These are phyloP conservation scores for Philaethria dido DNA, from an alignment of 2,888 invertebrate genomes.

Conservation along the genomic window DNA sequence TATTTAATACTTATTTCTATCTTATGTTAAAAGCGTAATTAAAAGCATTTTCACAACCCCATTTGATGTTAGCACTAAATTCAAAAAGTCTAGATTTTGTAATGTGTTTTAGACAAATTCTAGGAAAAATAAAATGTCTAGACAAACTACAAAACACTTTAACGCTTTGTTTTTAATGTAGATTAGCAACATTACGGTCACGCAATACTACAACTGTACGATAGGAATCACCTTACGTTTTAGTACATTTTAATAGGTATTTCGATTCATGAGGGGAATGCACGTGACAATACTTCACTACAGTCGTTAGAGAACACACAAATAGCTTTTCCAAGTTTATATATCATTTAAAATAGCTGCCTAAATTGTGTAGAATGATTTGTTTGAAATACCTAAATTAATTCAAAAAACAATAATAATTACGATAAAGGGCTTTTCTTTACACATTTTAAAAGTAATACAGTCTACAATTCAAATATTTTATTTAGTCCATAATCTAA, in stretches of 20 bases:
- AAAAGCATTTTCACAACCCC: background rate
- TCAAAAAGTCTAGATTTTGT: constrained; percentile 12
- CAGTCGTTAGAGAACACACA: background rate
- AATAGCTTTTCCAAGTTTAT: background rate
- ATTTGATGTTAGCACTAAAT: background rate
- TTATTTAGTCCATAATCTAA: background rate
- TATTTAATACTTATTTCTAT: background rate
- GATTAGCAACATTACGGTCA: constrained; percentile 44
- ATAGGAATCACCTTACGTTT: constrained; percentile 42
- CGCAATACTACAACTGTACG: constrained; percentile 36
- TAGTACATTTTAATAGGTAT: constrained; percentile 44
- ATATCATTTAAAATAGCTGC: background rate
- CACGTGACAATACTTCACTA: constrained; percentile 30
- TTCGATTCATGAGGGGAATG: constrained; percentile 36
- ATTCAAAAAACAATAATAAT: background rate
- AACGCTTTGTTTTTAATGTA: constrained; percentile 38
- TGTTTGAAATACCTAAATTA: too few relatives aligned
- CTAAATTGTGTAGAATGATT: background rate
- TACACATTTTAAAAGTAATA: too few relatives aligned
- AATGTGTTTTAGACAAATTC: constrained; percentile 21
- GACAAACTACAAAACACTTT: constrained; percentile 38
- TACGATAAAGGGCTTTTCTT: background rate
- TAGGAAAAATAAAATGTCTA: constrained; percentile 24
- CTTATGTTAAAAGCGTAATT: background rate
- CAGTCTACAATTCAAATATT: background rate